A percentile compares a stretch with the other conserved stretches of the same genome.
phyloP scores from a whole-genome alignment of 2,797 vertebrate species.

The Acanthiza pusilla region DNA sequence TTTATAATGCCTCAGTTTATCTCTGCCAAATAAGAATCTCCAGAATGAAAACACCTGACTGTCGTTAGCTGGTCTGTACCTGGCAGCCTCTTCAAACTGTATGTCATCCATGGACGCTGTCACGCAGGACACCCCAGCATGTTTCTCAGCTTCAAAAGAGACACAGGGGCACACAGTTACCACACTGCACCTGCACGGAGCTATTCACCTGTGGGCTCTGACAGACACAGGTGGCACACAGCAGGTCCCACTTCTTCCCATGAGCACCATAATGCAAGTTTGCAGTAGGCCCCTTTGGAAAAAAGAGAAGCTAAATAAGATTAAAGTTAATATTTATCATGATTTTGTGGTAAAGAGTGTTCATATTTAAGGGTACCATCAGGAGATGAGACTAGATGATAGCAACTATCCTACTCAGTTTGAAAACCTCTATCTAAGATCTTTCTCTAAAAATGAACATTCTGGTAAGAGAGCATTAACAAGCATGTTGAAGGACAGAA shows the following conservation, averaged over 20 bases:
- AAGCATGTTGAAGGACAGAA: neutral
- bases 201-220: neutral
- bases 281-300: neutral
- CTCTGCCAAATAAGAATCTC: neutral
- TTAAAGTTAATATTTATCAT: neutral
- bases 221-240: neutral
- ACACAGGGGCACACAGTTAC: neutral
- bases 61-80: slow-evolving; percentile 45
- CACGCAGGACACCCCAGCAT: slow-evolving; percentile 78
- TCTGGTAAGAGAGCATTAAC: neutral
- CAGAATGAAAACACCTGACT: neutral
- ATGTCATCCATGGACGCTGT: slow-evolving; percentile 80
- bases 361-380: neutral
- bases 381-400: neutral
- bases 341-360: neutral
- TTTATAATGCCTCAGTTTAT: neutral
- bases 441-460: neutral
- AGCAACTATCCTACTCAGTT: too few relatives aligned
- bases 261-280: neutral
- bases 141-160: slow-evolving; percentile 75
- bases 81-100: slow-evolving; percentile 77
- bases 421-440: neutral
- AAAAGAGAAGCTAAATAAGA: neutral
- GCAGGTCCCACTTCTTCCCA: neutral
- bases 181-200: neutral